These are phyloP conservation scores for Helarctos malayanus DNA, from an alignment of 2,797 vertebrate species.

Conservation along the genomic window DNA sequence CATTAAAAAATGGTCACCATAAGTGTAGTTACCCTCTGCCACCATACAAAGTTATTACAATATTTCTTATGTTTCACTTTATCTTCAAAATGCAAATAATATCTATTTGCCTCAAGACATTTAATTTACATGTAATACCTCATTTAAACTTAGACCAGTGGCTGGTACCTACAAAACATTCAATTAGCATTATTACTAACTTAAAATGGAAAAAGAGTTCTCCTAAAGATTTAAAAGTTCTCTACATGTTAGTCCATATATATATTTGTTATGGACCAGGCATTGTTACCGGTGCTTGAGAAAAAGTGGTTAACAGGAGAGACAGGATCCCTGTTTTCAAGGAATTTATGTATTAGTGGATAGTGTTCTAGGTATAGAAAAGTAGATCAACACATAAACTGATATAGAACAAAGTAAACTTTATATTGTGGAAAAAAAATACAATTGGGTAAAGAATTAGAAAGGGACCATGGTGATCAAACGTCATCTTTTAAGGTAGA, in stretches of 20 bases:
- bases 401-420: not conserved
- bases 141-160: not conserved
- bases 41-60: not conserved
- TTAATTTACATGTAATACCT: not conserved
- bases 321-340: not conserved
- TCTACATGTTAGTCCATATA: not conserved
- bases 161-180: not conserved
- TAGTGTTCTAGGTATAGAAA: not conserved
- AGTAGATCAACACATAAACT: not conserved
- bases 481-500: not conserved
- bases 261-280: not conserved
- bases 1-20: not conserved
- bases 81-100: not conserved
- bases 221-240: not conserved
- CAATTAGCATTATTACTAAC: not conserved
- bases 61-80: not conserved
- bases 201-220: not conserved
- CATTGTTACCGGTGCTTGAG: not conserved
- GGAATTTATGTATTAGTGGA: not conserved
- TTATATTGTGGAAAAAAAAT: not conserved
- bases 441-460: not conserved
- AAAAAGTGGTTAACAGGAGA: not conserved
- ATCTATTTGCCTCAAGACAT: not conserved
- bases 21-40: not conserved
- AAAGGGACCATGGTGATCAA: not conserved